Evolutionary conservation across 2,797 vertebrate species (phyloP), one percentile per base, ranked within the genome.

Genomic region (Onychomys leucogaster): DNA sequence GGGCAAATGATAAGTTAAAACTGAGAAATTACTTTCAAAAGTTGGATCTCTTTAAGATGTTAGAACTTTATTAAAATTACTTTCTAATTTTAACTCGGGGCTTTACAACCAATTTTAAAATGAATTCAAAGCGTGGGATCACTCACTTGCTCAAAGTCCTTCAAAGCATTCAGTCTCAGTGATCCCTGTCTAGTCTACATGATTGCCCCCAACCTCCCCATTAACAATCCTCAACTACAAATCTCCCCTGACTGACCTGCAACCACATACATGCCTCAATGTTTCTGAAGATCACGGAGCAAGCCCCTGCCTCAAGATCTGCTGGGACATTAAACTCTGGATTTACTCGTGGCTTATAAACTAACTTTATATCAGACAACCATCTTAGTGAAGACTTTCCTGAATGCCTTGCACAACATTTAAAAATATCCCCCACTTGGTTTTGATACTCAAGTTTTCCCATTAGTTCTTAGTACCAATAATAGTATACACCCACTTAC

Each of bases 1-100:
- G 49, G 61, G 61, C 34, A 84, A 87, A 73, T 29, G 43, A 81
- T 92, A 73, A 46, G 73, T 61, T 65, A 92, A 92, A 94, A 78
- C n/a, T 34, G n/a, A 86, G 41, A 52, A 55, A 81, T 80, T 61
- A 46, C n/a, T 63, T 84, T 63, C n/a, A 82, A 55, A 91, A 37
- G 16, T 0, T 63, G 6, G 82, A 63, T 63, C 41, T 34, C 89
- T 94, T 94, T 8, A 73, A 77, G 59, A 14, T 80, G 8, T 46
- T 65, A 73, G 61, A 81, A 57, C 8, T 41, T 37, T 49, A 57
- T 46, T 75, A n/a, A 63, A 89, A 49, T 63, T 76, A 32, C 46
- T 43, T 80, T 76, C 49, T 32, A 86, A 57, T 78, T 94, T 78
- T 67, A 57, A 78, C n/a, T 80, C 80, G 63, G 29, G 17, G 67